Conservation (phyloP, 2,888 invertebrate species). For the Blomia tropicalis region DNA sequence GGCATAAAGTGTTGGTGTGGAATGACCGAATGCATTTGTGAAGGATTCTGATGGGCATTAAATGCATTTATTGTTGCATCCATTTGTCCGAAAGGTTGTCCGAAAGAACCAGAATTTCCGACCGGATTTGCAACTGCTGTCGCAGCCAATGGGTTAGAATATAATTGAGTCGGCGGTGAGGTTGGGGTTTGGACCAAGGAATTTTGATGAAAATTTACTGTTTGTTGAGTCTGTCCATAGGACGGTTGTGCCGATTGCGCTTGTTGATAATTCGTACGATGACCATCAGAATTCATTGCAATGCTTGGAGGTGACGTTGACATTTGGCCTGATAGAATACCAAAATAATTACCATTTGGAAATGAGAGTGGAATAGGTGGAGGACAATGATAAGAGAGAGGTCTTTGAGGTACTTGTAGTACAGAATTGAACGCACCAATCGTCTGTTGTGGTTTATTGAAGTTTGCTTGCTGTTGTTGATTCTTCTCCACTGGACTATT, state of each 20-base stretch:
- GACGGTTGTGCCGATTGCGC: background rate
- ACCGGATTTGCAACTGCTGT: constrained; percentile 1
- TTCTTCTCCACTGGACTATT: background rate
- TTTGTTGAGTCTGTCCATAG: background rate
- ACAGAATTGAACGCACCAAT: constrained; percentile 1
- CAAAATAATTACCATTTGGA: background rate
- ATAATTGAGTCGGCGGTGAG: background rate
- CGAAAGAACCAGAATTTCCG: background rate
- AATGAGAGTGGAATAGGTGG: background rate
- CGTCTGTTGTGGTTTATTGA: background rate
- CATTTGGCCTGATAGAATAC: background rate
- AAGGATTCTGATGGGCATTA: background rate
- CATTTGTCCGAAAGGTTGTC: background rate
- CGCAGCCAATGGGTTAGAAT: background rate
- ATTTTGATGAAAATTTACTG: background rate
- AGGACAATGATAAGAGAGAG: too few species aligned
- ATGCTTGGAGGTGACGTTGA: background rate
- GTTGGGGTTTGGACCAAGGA: constrained; percentile 6
- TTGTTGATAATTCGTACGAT: background rate
- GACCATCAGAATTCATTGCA: background rate
- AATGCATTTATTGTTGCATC: background rate
- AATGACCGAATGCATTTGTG: background rate
- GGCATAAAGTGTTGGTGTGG: background rate
- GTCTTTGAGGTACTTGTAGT: background rate
- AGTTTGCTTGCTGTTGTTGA: background rate